Evolutionary conservation across 2,888 invertebrate species (phyloP).

Genomic region (Neocrepidodera transversa): DNA sequence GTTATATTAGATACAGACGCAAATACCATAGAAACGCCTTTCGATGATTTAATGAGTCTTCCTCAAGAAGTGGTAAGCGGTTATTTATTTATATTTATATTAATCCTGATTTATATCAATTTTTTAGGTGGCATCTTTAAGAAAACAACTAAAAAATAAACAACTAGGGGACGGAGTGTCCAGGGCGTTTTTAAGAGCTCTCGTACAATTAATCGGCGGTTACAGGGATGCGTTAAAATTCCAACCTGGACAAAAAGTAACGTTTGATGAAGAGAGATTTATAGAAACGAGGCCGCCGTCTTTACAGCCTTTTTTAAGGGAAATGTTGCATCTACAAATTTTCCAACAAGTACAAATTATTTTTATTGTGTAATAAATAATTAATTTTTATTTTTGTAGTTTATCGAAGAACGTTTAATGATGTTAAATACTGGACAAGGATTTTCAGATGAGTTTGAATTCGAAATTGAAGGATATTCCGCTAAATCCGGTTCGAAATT

Average conservation of each 20-base stretch:
- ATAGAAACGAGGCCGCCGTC: conserved; percentile 83
- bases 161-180: conserved; percentile 92
- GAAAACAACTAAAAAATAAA: conserved; percentile 77
- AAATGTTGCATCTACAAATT: conserved; percentile 92
- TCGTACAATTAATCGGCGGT: conserved; percentile 94
- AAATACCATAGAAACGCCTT: conserved; percentile 85
- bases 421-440: conserved; percentile 92
- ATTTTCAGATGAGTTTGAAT: conserved; percentile 94
- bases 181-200: conserved; percentile 87
- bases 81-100: conserved; percentile 1
- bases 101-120: background rate
- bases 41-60: conserved; percentile 87
- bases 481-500: conserved; percentile 71
- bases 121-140: conserved; percentile 73
- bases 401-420: conserved; percentile 92
- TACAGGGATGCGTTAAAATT: conserved; percentile 90
- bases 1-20: conserved; percentile 93
- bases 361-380: background rate
- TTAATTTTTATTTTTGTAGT: too few species aligned
- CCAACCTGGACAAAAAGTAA: conserved; percentile 75
- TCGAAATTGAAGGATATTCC: conserved; percentile 78
- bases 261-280: conserved; percentile 87
- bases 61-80: conserved; percentile 85
- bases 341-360: conserved; percentile 79
- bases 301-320: conserved; percentile 87